A percentile compares a stretch with the other conserved stretches of the same genome.
These are phyloP conservation scores for Leguminivora glycinivorella DNA, from an alignment of 1,140 invertebrate genomes.

Conservation along the genomic window DNA sequence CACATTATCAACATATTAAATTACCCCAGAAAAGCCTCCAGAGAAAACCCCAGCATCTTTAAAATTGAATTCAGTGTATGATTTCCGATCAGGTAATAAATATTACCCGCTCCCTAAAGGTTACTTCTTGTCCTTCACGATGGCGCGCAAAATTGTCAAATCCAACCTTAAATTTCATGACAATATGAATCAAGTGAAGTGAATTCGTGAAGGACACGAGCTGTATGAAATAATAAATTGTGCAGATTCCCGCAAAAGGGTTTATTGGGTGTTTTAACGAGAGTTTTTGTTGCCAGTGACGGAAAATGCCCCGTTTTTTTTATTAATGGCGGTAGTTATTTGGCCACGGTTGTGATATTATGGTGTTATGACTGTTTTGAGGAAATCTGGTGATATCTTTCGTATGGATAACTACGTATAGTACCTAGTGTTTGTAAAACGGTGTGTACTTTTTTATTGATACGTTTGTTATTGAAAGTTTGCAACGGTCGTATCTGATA, in stretches of 20 bases:
- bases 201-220: too few species aligned
- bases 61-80: conserved; percentile 17
- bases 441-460: too few species aligned
- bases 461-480: too few species aligned
- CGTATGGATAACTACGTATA: too few species aligned
- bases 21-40: background rate
- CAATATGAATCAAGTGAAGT: too few species aligned
- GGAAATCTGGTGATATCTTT: too few species aligned
- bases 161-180: too few species aligned
- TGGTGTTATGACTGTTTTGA: background rate
- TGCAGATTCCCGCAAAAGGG: background rate
- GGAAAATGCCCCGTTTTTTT: background rate
- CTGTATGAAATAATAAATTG: conserved; percentile 19
- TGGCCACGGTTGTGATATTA: background rate
- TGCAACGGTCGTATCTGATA: too few species aligned
- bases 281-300: background rate
- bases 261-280: conserved; percentile 19
- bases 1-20: background rate
- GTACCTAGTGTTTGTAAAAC: too few species aligned
- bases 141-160: too few species aligned
- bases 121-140: too few species aligned
- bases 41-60: background rate
- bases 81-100: conserved; percentile 11
- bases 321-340: background rate
- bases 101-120: conserved; percentile 18